phyloP scores from a whole-genome alignment of 2,888 invertebrate species.

The Dinocampus coccinellae region DNA sequence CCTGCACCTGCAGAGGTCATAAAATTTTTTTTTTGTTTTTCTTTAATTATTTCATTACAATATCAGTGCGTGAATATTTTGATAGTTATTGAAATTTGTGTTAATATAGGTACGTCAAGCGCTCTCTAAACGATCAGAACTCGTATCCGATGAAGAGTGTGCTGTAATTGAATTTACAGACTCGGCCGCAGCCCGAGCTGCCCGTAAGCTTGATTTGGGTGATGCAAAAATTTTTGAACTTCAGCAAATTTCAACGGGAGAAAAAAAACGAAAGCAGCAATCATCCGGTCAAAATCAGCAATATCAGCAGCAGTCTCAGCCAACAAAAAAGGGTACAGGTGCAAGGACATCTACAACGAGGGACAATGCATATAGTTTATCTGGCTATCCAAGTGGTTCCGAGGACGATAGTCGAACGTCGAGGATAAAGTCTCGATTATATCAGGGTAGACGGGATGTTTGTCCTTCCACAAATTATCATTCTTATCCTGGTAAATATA shows the following conservation, averaged over 20 bases:
- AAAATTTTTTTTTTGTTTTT: too few relatives aligned
- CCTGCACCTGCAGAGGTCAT: conserved; percentile 85
- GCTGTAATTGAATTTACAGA: conserved; percentile 93
- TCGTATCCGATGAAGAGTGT: conserved; percentile 84
- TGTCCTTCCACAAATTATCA: conserved; percentile 48
- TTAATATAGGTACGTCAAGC: conserved; percentile 80
- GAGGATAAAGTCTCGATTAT: conserved; percentile 67
- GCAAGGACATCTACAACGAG: conserved; percentile 66
- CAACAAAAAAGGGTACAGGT: conserved; percentile 74
- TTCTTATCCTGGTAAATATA: conserved; percentile 55
- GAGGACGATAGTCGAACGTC: conserved; percentile 70
- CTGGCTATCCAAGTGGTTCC: conserved; percentile 72
- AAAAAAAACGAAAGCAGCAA: conserved; percentile 82
- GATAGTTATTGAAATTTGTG: background rate
- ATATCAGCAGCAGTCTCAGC: conserved; percentile 25
- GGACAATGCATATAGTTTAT: conserved; percentile 68
- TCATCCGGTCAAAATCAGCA: conserved; percentile 30
- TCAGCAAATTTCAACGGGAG: conserved; percentile 74
- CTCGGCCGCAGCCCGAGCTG: conserved; percentile 87
- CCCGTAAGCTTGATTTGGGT: conserved; percentile 76
- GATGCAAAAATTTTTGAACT: conserved; percentile 82
- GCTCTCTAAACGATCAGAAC: conserved; percentile 89
- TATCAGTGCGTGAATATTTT: background rate
- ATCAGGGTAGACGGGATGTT: conserved; percentile 63
- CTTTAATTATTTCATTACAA: background rate